Percentiles rank a stretch among this genome's conserved stretches.
phyloP scores from a whole-genome alignment of 1,140 invertebrate species.

The Heliothis virescens region DNA sequence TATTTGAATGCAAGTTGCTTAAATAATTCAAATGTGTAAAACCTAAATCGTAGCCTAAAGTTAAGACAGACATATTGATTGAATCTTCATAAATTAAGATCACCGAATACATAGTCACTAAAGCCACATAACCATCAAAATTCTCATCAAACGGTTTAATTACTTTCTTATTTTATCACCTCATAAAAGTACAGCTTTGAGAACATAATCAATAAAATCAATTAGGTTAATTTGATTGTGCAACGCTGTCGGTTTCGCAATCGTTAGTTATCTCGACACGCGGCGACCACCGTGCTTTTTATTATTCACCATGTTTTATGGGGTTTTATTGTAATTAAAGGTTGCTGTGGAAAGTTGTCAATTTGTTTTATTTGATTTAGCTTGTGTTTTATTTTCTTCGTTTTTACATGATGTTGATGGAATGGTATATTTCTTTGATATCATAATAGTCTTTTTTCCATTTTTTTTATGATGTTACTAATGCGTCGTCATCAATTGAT shows the following conservation, averaged over 20 bases:
- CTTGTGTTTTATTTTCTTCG: slow-evolving; percentile 2
- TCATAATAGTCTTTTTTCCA: too few relatives aligned
- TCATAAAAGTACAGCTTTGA: slow-evolving; percentile 14
- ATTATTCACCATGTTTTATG: slow-evolving; percentile 15
- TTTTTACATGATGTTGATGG: background rate
- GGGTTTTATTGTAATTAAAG: slow-evolving; percentile 23
- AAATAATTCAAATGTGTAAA: too few relatives aligned
- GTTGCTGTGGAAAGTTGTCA: background rate
- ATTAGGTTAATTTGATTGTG: slow-evolving; percentile 38
- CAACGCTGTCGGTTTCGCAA: background rate
- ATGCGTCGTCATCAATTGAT: too few relatives aligned
- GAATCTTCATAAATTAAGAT: background rate
- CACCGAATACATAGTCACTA: background rate
- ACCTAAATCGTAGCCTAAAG: too few relatives aligned
- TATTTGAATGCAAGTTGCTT: too few relatives aligned
- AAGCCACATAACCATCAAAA: background rate
- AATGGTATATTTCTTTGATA: too few relatives aligned
- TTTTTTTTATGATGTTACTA: too few relatives aligned
- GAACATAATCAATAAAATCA: slow-evolving; percentile 28
- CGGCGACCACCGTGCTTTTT: slow-evolving; percentile 3
- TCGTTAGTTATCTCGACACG: slow-evolving; percentile 6
- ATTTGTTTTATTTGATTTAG: slow-evolving; percentile 11
- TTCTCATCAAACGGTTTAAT: slow-evolving; percentile 12
- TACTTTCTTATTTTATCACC: background rate
- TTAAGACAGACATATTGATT: background rate